Evolutionary conservation across 2,888 invertebrate species (phyloP), one percentile per base, ranked within the genome.

Genomic region (Drosophila emarginata): DNA sequence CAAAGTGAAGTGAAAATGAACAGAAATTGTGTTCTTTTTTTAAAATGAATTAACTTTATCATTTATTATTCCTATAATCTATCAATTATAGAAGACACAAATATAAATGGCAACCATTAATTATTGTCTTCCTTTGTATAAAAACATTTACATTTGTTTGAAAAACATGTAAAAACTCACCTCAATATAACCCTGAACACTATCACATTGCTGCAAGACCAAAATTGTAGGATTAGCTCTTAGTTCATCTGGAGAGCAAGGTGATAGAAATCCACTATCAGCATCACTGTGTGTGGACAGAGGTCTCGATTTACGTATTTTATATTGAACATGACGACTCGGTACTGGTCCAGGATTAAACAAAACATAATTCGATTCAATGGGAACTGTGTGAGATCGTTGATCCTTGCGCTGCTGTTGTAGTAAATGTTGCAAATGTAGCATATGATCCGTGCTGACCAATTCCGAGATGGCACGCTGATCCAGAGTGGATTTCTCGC

Each of bases 231-330:
- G 90, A 82, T 91, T 91, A 39, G 87, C 89, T 72, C 87, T 90
- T 64, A 90, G 68, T 61, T 94, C 94, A 61, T 93, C 93, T 0
- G 94, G 94, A 23, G 94, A 94, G 77, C 93, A 94, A 0, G 94
- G 94, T 77, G 94, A 94, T 53, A 94, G 89, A 80, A 94, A 94
- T 4, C 94, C 94, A 89, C 94, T 94, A 86, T 94, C 94, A 11
- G 94, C 93, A 91, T 94, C 94, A 90, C 94, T 94, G 76, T 93
- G 91, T 2, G 89, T 90, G 4, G 92, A 92, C 0, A 91, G 67
- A 1, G 92, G 92, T 14, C 92, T 83, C 2, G 91, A 87, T 53
- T 91, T 91, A 1, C 91, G 85, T 67, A 91, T 89, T 81, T 91
- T 91, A 72, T 91, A 91, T 76, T 91, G 91, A 2, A 91, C 85